Evolutionary conservation across 2,888 invertebrate genomes (phyloP).

Genomic region (Patella pellucida): DNA sequence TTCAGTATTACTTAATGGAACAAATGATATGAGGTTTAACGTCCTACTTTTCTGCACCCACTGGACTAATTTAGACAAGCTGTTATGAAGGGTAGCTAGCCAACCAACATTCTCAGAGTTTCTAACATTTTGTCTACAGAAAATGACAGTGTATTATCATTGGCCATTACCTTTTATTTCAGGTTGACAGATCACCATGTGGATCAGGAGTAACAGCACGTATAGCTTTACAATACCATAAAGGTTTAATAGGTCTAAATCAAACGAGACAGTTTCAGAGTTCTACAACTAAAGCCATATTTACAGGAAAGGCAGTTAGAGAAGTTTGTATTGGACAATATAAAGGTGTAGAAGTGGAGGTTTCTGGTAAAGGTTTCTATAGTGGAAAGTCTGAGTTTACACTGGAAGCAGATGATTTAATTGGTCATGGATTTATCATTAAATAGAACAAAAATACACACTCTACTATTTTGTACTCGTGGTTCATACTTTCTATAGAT

Average conservation of each 20-base stretch:
- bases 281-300: slow-evolving; percentile 53
- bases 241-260: slow-evolving; percentile 50
- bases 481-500: too few relatives aligned
- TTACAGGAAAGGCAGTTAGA: slow-evolving; percentile 43
- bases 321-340: slow-evolving; percentile 42
- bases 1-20: too few relatives aligned
- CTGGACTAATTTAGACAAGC: too few relatives aligned
- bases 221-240: slow-evolving; percentile 63
- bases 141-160: neutral
- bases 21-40: too few relatives aligned
- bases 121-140: neutral
- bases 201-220: slow-evolving; percentile 70
- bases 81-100: too few relatives aligned
- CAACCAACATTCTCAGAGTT: too few relatives aligned
- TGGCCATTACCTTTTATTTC: slow-evolving; percentile 25
- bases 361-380: slow-evolving; percentile 64
- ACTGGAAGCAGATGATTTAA: slow-evolving; percentile 62
- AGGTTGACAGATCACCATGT: slow-evolving; percentile 71
- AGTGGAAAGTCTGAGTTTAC: slow-evolving; percentile 57
- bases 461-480: too few relatives aligned
- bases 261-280: slow-evolving; percentile 58
- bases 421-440: slow-evolving; percentile 63
- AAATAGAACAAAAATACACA: too few relatives aligned
- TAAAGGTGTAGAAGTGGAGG: slow-evolving; percentile 68
- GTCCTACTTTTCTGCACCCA: too few relatives aligned